phyloP scores from a whole-genome alignment of 2,797 vertebrate genomes.

The Babyrousa celebensis region DNA sequence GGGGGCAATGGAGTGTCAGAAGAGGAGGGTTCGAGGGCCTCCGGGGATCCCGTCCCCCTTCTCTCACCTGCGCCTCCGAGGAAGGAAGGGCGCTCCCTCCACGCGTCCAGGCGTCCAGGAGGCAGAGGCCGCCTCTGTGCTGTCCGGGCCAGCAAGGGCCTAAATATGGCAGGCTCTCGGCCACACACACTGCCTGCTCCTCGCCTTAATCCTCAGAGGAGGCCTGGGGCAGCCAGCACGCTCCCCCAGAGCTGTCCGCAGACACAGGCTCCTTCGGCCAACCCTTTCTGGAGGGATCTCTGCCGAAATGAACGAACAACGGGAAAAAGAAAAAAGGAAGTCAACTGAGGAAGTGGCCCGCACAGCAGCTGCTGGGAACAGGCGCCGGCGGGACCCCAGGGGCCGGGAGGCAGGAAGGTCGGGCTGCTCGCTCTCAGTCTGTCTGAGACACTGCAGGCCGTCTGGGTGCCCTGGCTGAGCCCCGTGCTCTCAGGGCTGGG shows the following conservation, averaged over 20 bases:
- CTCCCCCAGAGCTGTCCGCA: too few relatives aligned
- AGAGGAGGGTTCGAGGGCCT: neutral
- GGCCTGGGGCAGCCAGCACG: neutral
- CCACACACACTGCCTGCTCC: fast-evolving
- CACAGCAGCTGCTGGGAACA: fast-evolving
- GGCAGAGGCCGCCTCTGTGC: fast-evolving
- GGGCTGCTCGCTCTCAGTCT: neutral
- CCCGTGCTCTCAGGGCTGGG: fast-evolving
- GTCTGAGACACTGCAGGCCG: neutral
- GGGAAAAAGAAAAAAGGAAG: neutral
- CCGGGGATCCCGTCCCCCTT: neutral
- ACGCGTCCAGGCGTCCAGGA: fast-evolving
- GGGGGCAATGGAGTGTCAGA: neutral
- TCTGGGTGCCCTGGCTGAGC: fast-evolving
- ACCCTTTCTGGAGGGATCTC: neutral
- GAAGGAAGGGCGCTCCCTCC: neutral
- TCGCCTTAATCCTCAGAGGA: neutral
- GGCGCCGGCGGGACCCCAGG: neutral
- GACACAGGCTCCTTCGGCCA: neutral
- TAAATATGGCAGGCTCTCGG: too few relatives aligned
- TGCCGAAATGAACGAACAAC: neutral
- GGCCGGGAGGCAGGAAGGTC: fast-evolving
- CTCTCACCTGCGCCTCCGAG: neutral
- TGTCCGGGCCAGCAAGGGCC: neutral
- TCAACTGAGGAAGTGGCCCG: neutral